Conservation (phyloP, 2,113 vertebrate species). For the Forbesichthys papilliferus region DNA sequence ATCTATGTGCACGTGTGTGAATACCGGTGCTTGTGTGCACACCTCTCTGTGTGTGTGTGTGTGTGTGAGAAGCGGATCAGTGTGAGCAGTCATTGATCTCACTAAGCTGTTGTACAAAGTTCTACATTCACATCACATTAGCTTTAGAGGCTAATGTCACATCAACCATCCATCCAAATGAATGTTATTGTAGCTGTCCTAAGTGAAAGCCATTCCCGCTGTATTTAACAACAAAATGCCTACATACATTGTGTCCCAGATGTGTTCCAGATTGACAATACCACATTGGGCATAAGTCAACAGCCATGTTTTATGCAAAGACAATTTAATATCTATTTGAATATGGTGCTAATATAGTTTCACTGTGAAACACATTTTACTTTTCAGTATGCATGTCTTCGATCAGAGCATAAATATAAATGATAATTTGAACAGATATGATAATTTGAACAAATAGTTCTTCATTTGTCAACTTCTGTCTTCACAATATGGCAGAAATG, state of each 20-base stretch:
- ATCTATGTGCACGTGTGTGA: neutral
- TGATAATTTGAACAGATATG: slow-evolving; percentile 18
- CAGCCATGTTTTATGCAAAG: too few relatives aligned
- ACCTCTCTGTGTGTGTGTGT: slow-evolving; percentile 11
- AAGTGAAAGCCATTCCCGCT: too few relatives aligned
- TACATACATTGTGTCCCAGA: too few relatives aligned
- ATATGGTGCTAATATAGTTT: neutral
- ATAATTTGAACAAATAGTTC: neutral
- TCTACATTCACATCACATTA: slow-evolving; percentile 55
- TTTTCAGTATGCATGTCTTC: slow-evolving; percentile 4
- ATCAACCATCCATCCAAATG: slow-evolving; percentile 17
- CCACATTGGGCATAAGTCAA: too few relatives aligned
- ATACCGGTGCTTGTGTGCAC: slow-evolving; percentile 4
- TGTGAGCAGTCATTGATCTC: slow-evolving; percentile 57
- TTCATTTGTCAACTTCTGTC: slow-evolving; percentile 13
- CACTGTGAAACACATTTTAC: neutral
- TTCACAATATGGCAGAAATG: slow-evolving; percentile 23
- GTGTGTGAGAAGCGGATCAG: slow-evolving; percentile 36
- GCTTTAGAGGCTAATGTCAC: slow-evolving; percentile 36
- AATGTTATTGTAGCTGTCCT: too few relatives aligned
- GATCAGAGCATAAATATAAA: slow-evolving; percentile 4
- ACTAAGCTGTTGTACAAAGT: slow-evolving; percentile 53
- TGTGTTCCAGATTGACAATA: too few relatives aligned
- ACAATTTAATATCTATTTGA: neutral
- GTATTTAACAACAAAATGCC: too few relatives aligned